Conservation (phyloP, 2,113 vertebrate genomes). For the Prinia subflava region DNA sequence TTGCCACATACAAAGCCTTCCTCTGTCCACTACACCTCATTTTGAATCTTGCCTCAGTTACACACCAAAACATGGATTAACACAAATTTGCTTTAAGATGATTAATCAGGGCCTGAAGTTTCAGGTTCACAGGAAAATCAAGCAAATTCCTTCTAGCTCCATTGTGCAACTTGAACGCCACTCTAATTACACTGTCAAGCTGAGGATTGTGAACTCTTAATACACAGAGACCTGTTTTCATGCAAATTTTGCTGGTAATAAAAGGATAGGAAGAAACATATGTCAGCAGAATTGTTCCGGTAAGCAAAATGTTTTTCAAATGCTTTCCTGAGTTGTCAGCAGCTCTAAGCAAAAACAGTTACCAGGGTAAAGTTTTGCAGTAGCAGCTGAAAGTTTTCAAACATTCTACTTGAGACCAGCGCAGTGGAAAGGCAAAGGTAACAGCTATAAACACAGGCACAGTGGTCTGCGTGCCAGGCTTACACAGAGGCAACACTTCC, state of each 20-base stretch:
- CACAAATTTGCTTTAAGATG: not conserved
- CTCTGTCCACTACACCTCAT: not conserved
- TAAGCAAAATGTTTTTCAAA: conserved; percentile 61
- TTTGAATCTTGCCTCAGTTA: not conserved
- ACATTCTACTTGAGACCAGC: not conserved
- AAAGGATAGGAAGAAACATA: conserved; percentile 54
- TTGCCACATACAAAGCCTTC: not conserved
- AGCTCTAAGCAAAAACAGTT: conserved; percentile 9
- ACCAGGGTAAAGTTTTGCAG: not conserved
- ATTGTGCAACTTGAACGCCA: not conserved
- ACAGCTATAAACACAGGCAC: not conserved
- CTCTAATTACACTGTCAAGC: conserved; percentile 44
- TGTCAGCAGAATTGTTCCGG: conserved; percentile 49
- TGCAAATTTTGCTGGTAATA: conserved; percentile 53
- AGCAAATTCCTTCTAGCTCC: not conserved
- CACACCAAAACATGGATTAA: not conserved
- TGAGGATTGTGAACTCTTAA: conserved; percentile 39
- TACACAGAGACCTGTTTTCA: conserved; percentile 55
- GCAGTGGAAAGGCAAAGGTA: not conserved
- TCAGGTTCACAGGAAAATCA: not conserved
- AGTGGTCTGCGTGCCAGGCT: not conserved
- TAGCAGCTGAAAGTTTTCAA: conserved; percentile 4
- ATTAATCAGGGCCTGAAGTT: not conserved
- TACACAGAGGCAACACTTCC: not conserved
- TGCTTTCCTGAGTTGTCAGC: conserved; percentile 50